Conservation (phyloP, 2,888 invertebrate species). For the Scaeva pyrastri region DNA sequence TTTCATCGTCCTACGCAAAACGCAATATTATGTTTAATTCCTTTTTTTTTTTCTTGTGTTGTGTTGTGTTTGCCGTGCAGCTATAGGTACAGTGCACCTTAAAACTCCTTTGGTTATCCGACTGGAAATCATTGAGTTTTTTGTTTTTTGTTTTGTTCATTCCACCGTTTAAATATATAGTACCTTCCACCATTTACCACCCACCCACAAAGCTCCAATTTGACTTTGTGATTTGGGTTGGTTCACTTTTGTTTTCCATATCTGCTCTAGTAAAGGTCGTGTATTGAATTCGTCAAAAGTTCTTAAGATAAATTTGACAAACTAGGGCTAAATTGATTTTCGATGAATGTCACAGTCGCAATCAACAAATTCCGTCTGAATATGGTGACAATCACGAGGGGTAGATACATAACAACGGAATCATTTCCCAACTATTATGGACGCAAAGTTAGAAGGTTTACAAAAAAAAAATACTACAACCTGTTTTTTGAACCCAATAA, state of each 20-base stretch:
- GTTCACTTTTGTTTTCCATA: slow-evolving; percentile 27
- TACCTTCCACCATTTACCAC: neutral
- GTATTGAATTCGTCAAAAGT: slow-evolving; percentile 2
- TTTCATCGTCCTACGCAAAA: slow-evolving; percentile 32
- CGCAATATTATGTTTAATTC: slow-evolving; percentile 12
- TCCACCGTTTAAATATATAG: slow-evolving; percentile 32
- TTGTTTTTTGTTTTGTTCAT: slow-evolving; percentile 23
- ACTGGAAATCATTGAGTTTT: slow-evolving; percentile 57
- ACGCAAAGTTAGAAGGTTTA: no score
- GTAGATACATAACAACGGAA: no score
- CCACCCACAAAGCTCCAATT: slow-evolving; percentile 30
- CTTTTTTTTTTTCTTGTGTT: neutral
- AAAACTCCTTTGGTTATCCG: slow-evolving; percentile 64
- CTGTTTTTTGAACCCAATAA: no score
- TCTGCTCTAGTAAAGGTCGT: neutral
- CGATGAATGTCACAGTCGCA: no score
- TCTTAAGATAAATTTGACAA: no score
- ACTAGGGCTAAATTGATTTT: no score
- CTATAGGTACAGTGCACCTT: slow-evolving; percentile 39
- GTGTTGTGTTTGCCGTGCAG: neutral
- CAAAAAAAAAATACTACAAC: no score
- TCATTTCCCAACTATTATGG: no score
- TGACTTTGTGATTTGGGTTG: slow-evolving; percentile 33
- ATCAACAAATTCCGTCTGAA: no score
- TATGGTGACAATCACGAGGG: no score